Evolutionary conservation across 2,888 invertebrate genomes (phyloP), one percentile per base, ranked within the genome.

Genomic region (Anaspis maculata): DNA sequence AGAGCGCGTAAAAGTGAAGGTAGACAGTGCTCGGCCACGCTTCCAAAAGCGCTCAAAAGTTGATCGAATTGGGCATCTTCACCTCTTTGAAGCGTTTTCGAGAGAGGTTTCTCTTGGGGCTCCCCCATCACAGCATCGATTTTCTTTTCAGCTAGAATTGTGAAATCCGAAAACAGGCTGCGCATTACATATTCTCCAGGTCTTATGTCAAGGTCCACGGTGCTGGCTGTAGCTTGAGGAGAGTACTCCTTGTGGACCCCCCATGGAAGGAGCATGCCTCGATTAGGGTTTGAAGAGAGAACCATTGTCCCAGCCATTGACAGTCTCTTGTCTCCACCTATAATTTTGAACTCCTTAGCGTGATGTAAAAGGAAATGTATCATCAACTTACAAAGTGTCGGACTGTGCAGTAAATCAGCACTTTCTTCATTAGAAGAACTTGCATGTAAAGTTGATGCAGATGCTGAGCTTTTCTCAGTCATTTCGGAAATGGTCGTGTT

Each of bases 101-200:
- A 90, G 21, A 98, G 66, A n/a, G 89, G 84, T 60, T 90, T 90
- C 59, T 97, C 97, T 80, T 85, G 70, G 39, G 87, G 81, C 64
- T 97, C 97, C 32, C 86, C 76, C 79, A 96, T 86, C 1, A 97
- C 92, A 33, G 81, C 77, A 59, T 95, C 94, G 68, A 98, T 92
- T 68, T 97, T 97, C 60, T 86, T 84, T 57, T 96, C 96, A 1
- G 94, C 92, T 54, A 92, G 84, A 2, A 84, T 72, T 1, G 95
- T 94, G 57, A 97, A 96, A 66, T 98, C 96, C 1, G 90, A 81
- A 60, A 98, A 95, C 2, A 98, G 73, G 25, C 90, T 85, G 39
- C 94, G 76, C 83, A 97, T 92, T 1, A 97, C 92, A 67, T 86
- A 96, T 67, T 97, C 95, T 7, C 97, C 97, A 0, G 92, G 91